Evolutionary conservation across 2,113 vertebrate genomes (phyloP), one percentile per base, ranked within the genome.

Genomic region (Mobula birostris): DNA sequence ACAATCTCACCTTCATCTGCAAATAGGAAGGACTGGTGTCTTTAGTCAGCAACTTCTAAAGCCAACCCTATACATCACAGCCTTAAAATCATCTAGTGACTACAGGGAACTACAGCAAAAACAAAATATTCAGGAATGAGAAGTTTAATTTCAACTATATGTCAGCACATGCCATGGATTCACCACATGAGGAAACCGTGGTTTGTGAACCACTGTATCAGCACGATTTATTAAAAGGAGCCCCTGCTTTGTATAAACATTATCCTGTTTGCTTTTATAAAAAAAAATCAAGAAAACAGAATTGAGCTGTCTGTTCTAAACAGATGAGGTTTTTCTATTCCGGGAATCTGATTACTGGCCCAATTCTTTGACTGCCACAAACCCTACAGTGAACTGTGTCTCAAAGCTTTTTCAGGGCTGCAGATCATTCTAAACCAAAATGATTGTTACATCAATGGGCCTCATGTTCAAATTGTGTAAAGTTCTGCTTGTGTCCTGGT

Each of bases 61-160:
- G 96, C 96, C 95, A 48, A 4, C 48, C 48, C 97, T 96, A 97
- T 97, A 97, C 97, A 97, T 97, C 97, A 97, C 96, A 97, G 97
- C 97, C 96, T 97, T 96, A 96, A 97, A 97, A 48, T 97, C 96
- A 96, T 96, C 97, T 94, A 21, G 82, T 87, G 48, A 61, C 96
- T 95, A 96, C 97, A 96, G 95, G 96, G 96, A 96, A 96, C 96
- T 95, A 96, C 95, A 94, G 95, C 94, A 96, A 94, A 97, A 97
- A 97, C 96, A 97, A 96, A 97, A 96, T 95, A 48, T 48, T 48
- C 48, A 97, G 95, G 21, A 7, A 36, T 85, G 82, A 27, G 24
- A 85, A 85, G 58, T 88, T 63, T 88, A 88, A 88, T 88, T 61
- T 88, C 58, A 88, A 29, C 27, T n/a, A 29, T 61, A 27, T n/a